phyloP scores from a whole-genome alignment of 2,797 vertebrate species.

The Astyanax mexicanus region DNA sequence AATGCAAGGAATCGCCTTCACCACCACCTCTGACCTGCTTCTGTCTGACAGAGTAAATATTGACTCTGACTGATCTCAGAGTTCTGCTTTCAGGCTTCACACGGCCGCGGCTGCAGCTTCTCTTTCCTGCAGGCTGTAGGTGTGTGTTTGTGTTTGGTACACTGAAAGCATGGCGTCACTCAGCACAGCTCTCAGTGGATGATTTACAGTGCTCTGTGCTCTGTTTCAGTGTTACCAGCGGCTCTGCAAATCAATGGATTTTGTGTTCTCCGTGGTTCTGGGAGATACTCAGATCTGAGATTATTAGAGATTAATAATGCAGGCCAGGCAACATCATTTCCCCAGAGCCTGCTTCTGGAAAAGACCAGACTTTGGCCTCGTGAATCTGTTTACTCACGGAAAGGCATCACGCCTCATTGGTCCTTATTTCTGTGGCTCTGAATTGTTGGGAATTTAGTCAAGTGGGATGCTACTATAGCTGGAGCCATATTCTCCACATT shows the following conservation, averaged over 20 bases:
- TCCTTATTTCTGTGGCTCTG: not conserved
- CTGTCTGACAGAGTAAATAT: constrained; percentile 76
- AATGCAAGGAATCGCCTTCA: constrained; percentile 76
- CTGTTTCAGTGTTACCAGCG: not conserved
- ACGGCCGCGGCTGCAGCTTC: constrained; percentile 57
- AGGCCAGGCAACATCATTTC: not conserved
- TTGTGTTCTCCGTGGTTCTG: constrained; percentile 17
- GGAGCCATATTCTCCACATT: constrained; percentile 50
- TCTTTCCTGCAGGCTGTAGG: constrained; percentile 58
- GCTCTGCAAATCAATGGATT: not conserved
- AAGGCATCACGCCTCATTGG: not conserved
- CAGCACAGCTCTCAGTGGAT: not conserved
- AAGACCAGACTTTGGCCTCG: not conserved
- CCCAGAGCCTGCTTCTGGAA: not conserved
- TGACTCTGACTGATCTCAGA: constrained; percentile 70
- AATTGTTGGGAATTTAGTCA: not conserved
- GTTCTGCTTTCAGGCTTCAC: constrained; percentile 9
- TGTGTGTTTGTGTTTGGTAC: constrained; percentile 64
- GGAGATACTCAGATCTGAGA: not conserved
- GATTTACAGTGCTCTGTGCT: not conserved
- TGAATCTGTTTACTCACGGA: not conserved
- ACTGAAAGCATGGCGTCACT: constrained; percentile 49
- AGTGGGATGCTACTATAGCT: constrained; percentile 32
- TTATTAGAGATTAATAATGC: constrained; percentile 6
- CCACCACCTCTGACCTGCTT: constrained; percentile 65